These are phyloP conservation scores for Sebastes goodei DNA, from an alignment of 2,797 vertebrate species.

Conservation along the genomic window DNA sequence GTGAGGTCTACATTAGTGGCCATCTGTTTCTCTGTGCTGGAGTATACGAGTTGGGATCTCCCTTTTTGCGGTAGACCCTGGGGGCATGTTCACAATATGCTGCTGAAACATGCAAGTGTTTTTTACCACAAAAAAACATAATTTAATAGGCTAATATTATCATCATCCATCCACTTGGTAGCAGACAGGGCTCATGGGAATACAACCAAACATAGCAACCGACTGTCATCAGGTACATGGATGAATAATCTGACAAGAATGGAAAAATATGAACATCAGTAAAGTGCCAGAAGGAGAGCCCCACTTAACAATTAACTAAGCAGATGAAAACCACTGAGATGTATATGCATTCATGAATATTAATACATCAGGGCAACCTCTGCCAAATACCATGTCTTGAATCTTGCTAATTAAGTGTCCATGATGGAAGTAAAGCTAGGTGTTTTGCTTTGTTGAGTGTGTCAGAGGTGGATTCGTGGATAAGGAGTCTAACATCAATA, in stretches of 20 bases:
- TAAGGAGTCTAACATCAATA: background rate
- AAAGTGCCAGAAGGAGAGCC: conserved; percentile 4
- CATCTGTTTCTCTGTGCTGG: background rate
- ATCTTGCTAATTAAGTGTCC: background rate
- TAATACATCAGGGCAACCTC: conserved; percentile 1
- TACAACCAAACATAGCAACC: conserved; percentile 3
- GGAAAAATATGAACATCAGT: background rate
- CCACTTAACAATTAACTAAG: conserved; percentile 16
- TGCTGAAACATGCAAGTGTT: background rate
- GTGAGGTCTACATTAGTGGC: background rate
- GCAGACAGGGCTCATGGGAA: conserved; percentile 8
- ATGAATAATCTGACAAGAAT: conserved; percentile 32
- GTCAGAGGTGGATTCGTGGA: background rate
- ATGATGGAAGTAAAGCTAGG: background rate
- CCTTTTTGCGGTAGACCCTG: background rate
- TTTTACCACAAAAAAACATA: background rate
- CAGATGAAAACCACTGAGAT: conserved; percentile 17
- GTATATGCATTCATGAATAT: conserved; percentile 23
- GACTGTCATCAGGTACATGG: conserved; percentile 21
- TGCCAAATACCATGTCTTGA: background rate
- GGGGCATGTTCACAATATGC: background rate
- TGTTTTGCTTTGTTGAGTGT: background rate
- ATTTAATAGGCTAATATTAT: conserved; percentile 2
- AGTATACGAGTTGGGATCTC: background rate
- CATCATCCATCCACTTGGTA: conserved; percentile 2